A percentile compares a stretch with the other conserved stretches of the same genome.
phyloP scores from a whole-genome alignment of 2,797 vertebrate genomes.

The Phrynocephalus guinanensis region DNA sequence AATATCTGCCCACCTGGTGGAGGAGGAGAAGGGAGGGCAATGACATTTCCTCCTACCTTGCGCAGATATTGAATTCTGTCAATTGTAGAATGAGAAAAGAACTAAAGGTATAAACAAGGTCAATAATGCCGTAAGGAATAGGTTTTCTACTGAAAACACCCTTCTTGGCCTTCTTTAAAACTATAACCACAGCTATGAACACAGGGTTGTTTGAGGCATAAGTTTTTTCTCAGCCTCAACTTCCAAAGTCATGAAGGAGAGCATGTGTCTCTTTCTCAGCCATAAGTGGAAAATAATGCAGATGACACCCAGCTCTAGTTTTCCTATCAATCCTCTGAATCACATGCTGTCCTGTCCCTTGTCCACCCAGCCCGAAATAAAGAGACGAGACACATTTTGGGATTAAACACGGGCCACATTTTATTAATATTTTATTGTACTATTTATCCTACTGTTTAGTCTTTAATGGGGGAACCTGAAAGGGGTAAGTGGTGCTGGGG shows the following conservation, averaged over 20 bases:
- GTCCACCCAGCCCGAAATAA: too few relatives aligned
- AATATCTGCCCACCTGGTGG: conserved; percentile 62
- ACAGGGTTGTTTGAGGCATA: conserved; percentile 5
- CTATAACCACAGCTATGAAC: conserved; percentile 33
- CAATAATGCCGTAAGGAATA: conserved; percentile 46
- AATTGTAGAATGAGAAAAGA: conserved; percentile 62
- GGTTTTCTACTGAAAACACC: conserved; percentile 36
- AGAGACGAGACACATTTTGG: too few relatives aligned
- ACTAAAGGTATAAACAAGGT: conserved; percentile 51
- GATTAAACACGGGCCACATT: too few relatives aligned
- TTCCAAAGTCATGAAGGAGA: not conserved
- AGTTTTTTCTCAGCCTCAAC: not conserved
- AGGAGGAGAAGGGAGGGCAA: conserved; percentile 56
- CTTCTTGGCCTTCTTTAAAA: conserved; percentile 25
- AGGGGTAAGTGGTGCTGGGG: too few relatives aligned
- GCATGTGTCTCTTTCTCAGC: not conserved
- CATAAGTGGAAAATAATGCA: not conserved
- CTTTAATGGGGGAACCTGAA: too few relatives aligned
- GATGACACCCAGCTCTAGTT: not conserved
- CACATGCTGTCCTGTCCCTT: too few relatives aligned
- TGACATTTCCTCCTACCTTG: conserved; percentile 45
- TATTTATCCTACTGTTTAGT: too few relatives aligned
- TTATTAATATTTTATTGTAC: too few relatives aligned
- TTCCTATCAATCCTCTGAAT: too few relatives aligned
- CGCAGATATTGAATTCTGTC: conserved; percentile 46